phyloP scores from a whole-genome alignment of 2,113 vertebrate species.

The Callocephalon fimbriatum region DNA sequence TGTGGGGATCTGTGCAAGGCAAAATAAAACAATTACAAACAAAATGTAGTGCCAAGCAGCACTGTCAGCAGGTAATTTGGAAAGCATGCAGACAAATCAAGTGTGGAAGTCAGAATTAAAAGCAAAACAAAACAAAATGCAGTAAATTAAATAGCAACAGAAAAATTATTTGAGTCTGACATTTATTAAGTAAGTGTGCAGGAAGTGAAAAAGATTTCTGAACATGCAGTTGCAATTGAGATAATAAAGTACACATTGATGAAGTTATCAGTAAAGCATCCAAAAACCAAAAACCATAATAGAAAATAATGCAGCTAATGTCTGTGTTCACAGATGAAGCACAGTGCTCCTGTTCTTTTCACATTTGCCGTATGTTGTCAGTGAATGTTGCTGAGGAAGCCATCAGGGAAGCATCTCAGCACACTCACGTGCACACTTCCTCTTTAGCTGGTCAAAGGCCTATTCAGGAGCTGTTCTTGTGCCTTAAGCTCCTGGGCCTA shows the following conservation, averaged over 20 bases:
- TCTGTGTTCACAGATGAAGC: not conserved
- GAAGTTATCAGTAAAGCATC: not conserved
- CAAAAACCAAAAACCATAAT: not conserved
- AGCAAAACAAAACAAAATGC: not conserved
- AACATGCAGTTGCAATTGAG: not conserved
- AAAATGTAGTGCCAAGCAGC: not conserved
- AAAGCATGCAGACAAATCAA: not conserved
- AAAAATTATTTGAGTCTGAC: not conserved
- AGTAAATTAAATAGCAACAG: not conserved
- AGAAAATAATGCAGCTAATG: not conserved
- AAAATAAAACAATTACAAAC: not conserved
- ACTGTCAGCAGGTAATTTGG: not conserved
- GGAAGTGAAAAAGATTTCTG: not conserved
- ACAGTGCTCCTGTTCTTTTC: not conserved
- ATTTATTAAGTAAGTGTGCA: not conserved
- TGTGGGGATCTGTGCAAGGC: not conserved
- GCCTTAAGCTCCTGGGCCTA: not conserved
- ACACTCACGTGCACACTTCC: not conserved
- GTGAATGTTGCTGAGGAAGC: not conserved
- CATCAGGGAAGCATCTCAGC: not conserved
- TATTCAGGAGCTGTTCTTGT: not conserved
- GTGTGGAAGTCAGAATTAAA: not conserved
- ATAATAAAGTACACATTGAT: not conserved
- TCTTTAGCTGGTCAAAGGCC: not conserved
- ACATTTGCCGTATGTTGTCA: accelerated